Evolutionary conservation across 2,113 vertebrate species (phyloP).

Genomic region (Corythoichthys haematopterus): DNA sequence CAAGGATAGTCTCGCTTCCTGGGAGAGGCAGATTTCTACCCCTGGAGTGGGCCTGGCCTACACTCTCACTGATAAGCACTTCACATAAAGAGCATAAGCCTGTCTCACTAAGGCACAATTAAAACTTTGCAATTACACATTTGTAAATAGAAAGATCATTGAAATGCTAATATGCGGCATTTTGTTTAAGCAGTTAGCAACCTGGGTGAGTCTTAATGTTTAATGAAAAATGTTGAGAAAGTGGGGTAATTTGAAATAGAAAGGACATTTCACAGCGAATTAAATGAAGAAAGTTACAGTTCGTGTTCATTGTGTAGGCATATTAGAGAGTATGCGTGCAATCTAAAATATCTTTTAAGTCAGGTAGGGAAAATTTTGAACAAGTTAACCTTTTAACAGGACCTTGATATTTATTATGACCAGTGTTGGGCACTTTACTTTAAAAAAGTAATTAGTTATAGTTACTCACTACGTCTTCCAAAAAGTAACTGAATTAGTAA

Average conservation of each 20-base stretch:
- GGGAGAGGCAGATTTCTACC: conserved; percentile 46
- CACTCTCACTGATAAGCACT: conserved; percentile 47
- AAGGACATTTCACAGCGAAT: neutral
- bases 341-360: neutral
- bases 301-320: neutral
- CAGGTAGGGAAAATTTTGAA: too few relatives aligned
- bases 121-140: conserved; percentile 71
- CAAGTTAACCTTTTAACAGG: too few relatives aligned
- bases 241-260: neutral
- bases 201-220: conserved; percentile 2
- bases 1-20: conserved; percentile 38
- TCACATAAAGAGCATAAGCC: conserved; percentile 75
- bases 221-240: neutral
- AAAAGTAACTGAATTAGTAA: too few relatives aligned
- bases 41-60: conserved; percentile 42
- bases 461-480: too few relatives aligned
- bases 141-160: conserved; percentile 5
- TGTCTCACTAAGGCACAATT: conserved; percentile 83
- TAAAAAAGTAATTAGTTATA: too few relatives aligned
- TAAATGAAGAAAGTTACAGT: neutral
- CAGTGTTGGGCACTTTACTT: too few relatives aligned
- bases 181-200: conserved; percentile 16
- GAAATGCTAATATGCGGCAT: conserved; percentile 9
- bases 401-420: too few relatives aligned
- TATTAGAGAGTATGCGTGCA: neutral